phyloP scores from a whole-genome alignment of 2,888 invertebrate genomes.

The Gastrophysa polygoni region DNA sequence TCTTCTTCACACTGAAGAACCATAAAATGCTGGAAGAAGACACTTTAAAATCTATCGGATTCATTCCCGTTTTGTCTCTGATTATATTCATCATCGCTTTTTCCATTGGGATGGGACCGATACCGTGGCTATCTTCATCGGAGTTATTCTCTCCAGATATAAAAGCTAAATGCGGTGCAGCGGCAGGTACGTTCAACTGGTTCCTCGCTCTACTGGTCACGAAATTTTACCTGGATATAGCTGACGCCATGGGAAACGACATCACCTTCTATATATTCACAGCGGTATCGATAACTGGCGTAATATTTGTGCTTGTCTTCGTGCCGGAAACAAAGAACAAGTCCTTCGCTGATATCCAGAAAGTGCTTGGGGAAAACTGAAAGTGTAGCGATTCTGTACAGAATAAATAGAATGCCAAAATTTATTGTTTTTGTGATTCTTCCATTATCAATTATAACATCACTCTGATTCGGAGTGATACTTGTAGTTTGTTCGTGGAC shows the following conservation, averaged over 20 bases:
- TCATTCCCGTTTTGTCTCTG: slow-evolving; percentile 76
- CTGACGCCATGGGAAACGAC: slow-evolving; percentile 63
- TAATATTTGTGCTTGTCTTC: slow-evolving; percentile 63
- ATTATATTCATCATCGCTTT: slow-evolving; percentile 80
- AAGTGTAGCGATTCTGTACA: background rate
- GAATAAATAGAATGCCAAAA: background rate
- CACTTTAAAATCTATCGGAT: slow-evolving; percentile 65
- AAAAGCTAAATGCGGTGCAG: slow-evolving; percentile 76
- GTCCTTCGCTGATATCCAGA: slow-evolving; percentile 47
- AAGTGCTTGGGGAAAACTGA: slow-evolving; percentile 14
- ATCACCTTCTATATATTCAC: slow-evolving; percentile 80
- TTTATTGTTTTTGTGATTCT: no score
- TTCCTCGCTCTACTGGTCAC: slow-evolving; percentile 80
- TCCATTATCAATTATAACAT: no score
- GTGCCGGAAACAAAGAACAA: slow-evolving; percentile 54
- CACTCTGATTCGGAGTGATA: no score
- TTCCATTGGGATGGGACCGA: slow-evolving; percentile 83
- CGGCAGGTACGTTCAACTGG: slow-evolving; percentile 87
- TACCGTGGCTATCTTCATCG: slow-evolving; percentile 86
- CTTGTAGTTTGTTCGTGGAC: no score
- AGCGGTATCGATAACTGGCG: slow-evolving; percentile 68
- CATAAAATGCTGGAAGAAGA: slow-evolving; percentile 47
- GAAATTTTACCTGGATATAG: slow-evolving; percentile 69
- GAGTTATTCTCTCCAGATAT: slow-evolving; percentile 83
- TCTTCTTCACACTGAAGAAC: slow-evolving; percentile 67